phyloP scores from a whole-genome alignment of 2,888 invertebrate species.

The Luperina testacea region DNA sequence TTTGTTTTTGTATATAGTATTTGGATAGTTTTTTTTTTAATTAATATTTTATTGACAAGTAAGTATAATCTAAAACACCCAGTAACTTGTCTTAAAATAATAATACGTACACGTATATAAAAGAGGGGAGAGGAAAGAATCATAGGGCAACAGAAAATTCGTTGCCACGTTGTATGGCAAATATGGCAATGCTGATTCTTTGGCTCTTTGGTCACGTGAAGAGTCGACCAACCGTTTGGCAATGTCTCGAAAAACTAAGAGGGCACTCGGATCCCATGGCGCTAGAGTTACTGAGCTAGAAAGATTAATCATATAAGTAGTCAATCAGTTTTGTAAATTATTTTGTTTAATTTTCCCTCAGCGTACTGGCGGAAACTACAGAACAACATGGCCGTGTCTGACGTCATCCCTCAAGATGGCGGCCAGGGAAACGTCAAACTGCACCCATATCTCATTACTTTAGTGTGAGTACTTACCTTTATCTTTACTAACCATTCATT shows the following conservation, averaged over 20 bases:
- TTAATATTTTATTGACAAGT: too few species aligned
- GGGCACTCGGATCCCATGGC: neutral
- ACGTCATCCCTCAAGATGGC: conserved; percentile 79
- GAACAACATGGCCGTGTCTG: conserved; percentile 78
- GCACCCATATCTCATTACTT: conserved; percentile 81
- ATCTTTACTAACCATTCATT: neutral
- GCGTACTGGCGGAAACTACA: conserved; percentile 46
- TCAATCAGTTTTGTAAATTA: neutral
- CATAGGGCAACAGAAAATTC: too few species aligned
- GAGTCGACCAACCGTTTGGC: neutral
- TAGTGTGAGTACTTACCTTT: conserved; percentile 79
- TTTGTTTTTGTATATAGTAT: too few species aligned
- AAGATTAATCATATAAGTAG: too few species aligned
- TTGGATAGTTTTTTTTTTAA: too few species aligned
- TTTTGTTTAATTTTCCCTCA: conserved; percentile 31
- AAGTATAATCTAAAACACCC: too few species aligned
- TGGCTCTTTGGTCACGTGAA: neutral
- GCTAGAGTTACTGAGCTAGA: too few species aligned
- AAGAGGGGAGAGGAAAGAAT: too few species aligned
- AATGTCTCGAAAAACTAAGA: neutral
- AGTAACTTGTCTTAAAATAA: too few species aligned
- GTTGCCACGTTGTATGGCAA: too few species aligned
- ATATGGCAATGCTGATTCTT: neutral
- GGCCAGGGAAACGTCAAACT: conserved; percentile 74
- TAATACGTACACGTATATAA: too few species aligned